These are phyloP conservation scores for Trissolcus japonicus DNA, from an alignment of 2,888 invertebrate species.

Conservation along the genomic window DNA sequence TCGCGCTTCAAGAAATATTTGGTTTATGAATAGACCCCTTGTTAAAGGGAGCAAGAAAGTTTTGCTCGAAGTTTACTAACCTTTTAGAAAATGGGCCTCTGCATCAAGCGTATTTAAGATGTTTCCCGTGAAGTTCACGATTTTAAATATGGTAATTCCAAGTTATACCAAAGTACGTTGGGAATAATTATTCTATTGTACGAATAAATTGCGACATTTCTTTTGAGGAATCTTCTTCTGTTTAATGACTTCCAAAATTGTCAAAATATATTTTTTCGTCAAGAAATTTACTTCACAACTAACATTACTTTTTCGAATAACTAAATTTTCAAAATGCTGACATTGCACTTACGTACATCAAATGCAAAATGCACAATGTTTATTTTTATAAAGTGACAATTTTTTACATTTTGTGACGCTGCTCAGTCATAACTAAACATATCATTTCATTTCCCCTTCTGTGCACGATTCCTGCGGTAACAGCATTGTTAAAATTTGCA, in stretches of 20 bases:
- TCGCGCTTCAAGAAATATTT: constrained; percentile 20
- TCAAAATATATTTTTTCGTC: background rate
- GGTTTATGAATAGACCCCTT: constrained; percentile 30
- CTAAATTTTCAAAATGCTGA: too few species aligned
- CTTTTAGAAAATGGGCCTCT: constrained; percentile 22
- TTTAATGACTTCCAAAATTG: constrained; percentile 8
- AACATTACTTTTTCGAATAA: too few species aligned
- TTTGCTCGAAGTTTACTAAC: constrained; percentile 23
- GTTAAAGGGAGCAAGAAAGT: constrained; percentile 26
- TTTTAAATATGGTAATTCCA: constrained; percentile 25
- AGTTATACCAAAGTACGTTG: constrained; percentile 5
- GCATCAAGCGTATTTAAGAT: constrained; percentile 20
- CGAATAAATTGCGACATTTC: background rate
- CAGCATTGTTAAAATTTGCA: constrained; percentile 52
- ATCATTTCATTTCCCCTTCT: constrained; percentile 43
- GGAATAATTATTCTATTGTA: constrained; percentile 25
- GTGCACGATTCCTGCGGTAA: constrained; percentile 44
- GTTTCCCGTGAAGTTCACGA: constrained; percentile 13
- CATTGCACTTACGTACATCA: too few species aligned
- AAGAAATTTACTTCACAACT: background rate
- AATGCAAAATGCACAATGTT: too few species aligned
- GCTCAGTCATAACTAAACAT: constrained; percentile 28
- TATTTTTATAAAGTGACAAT: too few species aligned
- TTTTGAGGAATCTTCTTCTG: constrained; percentile 6
- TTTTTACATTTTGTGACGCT: constrained; percentile 14